Conservation (phyloP, 2,888 invertebrate species). For the Latheticus oryzae region DNA sequence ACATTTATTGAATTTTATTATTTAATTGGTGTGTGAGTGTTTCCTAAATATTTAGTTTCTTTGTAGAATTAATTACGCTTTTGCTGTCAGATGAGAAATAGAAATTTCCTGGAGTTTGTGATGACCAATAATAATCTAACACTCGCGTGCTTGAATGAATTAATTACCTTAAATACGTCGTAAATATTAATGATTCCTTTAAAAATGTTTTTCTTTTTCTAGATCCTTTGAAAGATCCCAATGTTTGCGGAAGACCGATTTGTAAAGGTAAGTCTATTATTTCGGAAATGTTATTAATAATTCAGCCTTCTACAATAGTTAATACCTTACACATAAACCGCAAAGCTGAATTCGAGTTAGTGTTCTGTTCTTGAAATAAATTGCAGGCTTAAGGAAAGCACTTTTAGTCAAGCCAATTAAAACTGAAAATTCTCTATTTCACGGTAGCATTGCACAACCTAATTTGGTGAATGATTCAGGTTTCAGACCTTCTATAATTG, state of each 20-base stretch:
- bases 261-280: constrained; percentile 70
- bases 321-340: constrained; percentile 33
- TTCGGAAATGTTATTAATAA: constrained; percentile 30
- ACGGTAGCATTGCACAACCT: constrained; percentile 2
- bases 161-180: constrained; percentile 24
- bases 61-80: no score
- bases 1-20: constrained; percentile 39
- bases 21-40: constrained; percentile 35
- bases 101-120: no score
- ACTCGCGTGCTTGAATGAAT: constrained; percentile 21
- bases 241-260: constrained; percentile 77
- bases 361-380: constrained; percentile 27
- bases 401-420: constrained; percentile 31
- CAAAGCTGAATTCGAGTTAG: constrained; percentile 31
- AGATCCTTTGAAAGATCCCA: constrained; percentile 80
- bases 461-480: constrained; percentile 17
- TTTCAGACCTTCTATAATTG: constrained; percentile 1
- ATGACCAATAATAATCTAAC: no score
- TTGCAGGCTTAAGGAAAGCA: constrained; percentile 30
- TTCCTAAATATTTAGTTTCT: no score
- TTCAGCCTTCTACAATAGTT: constrained; percentile 27
- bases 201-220: constrained; percentile 59
- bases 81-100: no score
- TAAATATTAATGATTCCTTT: constrained; percentile 32
- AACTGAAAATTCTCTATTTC: constrained; percentile 33